These are phyloP conservation scores for Corythoichthys intestinalis DNA, from an alignment of 2,113 vertebrate species.

Conservation along the genomic window DNA sequence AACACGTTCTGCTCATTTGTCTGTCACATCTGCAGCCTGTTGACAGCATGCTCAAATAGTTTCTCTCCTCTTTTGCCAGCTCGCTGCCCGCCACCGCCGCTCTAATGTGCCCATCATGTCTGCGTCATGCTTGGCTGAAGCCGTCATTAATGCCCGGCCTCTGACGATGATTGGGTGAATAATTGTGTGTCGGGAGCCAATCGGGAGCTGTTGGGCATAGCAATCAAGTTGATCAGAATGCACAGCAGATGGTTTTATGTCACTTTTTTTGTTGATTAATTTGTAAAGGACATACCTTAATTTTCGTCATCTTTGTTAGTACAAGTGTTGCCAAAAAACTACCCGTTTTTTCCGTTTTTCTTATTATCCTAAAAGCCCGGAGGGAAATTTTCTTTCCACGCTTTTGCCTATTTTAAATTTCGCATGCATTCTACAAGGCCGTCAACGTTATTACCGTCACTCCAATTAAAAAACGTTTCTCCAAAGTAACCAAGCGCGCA, in stretches of 20 bases:
- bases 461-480: slow-evolving; percentile 59
- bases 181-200: slow-evolving; percentile 48
- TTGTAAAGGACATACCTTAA: neutral
- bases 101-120: slow-evolving; percentile 64
- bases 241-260: neutral
- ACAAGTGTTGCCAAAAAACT: neutral
- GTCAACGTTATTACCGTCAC: slow-evolving; percentile 29
- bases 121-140: slow-evolving; percentile 59
- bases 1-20: slow-evolving; percentile 58
- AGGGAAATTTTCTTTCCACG: neutral
- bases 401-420: neutral
- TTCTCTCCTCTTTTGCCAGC: slow-evolving; percentile 29
- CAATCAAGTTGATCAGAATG: slow-evolving; percentile 26
- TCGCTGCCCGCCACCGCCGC: slow-evolving; percentile 34
- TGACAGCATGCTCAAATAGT: slow-evolving; percentile 55
- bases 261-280: neutral
- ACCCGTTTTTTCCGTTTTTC: neutral
- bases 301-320: neutral
- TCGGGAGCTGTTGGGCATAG: slow-evolving; percentile 35
- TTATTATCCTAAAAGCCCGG: neutral
- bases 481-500: slow-evolving; percentile 51
- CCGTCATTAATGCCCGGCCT: slow-evolving; percentile 46
- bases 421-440: slow-evolving; percentile 21
- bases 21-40: slow-evolving; percentile 48
- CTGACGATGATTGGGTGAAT: slow-evolving; percentile 51